phyloP scores from a whole-genome alignment of 1,140 invertebrate species.

The Whitmania pigra region DNA sequence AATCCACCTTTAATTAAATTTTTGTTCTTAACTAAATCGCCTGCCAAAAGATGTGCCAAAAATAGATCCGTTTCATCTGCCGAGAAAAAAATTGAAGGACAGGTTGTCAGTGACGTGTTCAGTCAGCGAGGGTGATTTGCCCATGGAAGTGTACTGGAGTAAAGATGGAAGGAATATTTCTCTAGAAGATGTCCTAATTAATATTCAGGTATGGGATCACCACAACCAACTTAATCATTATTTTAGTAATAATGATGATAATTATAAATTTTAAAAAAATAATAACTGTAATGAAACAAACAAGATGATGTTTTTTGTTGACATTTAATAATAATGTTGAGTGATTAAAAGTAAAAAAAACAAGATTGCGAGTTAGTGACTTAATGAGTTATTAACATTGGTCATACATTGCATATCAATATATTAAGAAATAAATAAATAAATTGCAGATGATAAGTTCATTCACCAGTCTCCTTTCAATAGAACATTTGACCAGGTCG shows the following conservation, averaged over 20 bases:
- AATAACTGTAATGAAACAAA: no score
- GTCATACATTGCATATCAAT: no score
- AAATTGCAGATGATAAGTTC: conserved; percentile 30
- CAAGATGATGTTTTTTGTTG: no score
- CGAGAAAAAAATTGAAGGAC: conserved; percentile 67
- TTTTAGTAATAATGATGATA: background rate
- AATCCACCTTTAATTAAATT: background rate
- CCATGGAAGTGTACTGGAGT: conserved; percentile 74
- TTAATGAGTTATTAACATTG: no score
- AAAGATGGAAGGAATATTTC: conserved; percentile 58
- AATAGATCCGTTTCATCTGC: conserved; percentile 59
- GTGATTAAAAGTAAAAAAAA: background rate
- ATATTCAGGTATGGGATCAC: conserved; percentile 46
- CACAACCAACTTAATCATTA: background rate
- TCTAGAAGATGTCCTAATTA: conserved; percentile 33
- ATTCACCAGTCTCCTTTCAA: conserved; percentile 73
- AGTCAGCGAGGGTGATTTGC: conserved; percentile 82
- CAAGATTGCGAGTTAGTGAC: no score
- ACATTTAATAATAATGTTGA: background rate
- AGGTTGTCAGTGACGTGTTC: conserved; percentile 77
- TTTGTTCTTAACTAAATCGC: no score
- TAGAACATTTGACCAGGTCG: conserved; percentile 66
- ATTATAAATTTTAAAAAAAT: background rate
- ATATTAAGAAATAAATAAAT: no score
- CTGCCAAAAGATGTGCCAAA: conserved; percentile 48